These are phyloP conservation scores for Poeciliopsis prolifica DNA, from an alignment of 2,113 vertebrate species.

Conservation along the genomic window DNA sequence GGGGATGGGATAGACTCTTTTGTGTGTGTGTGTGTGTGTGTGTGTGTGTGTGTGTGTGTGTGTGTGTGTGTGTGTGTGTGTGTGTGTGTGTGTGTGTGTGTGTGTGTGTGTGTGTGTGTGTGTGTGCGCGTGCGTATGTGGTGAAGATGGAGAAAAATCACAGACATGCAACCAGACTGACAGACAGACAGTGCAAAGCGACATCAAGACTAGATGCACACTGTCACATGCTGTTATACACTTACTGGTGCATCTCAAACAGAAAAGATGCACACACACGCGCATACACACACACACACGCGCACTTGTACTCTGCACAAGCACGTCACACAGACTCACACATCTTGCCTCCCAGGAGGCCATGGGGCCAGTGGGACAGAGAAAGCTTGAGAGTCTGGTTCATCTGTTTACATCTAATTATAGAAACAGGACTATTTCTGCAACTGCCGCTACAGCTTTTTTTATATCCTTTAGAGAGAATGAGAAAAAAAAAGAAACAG, in stretches of 20 bases:
- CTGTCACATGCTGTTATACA: slow-evolving; percentile 70
- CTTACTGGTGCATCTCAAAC: slow-evolving; percentile 59
- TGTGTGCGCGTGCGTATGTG: neutral
- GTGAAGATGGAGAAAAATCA: slow-evolving; percentile 14
- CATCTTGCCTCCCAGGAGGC: slow-evolving; percentile 70
- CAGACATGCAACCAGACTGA: slow-evolving; percentile 17
- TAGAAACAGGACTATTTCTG: slow-evolving; percentile 77
- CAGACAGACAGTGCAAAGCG: slow-evolving; percentile 10
- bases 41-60: neutral
- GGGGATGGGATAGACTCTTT: slow-evolving; percentile 21
- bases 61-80: neutral
- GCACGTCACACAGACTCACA: slow-evolving; percentile 37
- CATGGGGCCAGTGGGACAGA: slow-evolving; percentile 71
- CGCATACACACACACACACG: slow-evolving; percentile 29
- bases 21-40: neutral
- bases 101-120: neutral
- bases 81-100: neutral
- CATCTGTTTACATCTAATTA: slow-evolving; percentile 80
- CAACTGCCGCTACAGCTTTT: slow-evolving; percentile 61
- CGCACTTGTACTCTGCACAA: slow-evolving; percentile 11
- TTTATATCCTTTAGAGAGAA: slow-evolving; percentile 56
- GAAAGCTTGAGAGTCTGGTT: slow-evolving; percentile 66
- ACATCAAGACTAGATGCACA: slow-evolving; percentile 51
- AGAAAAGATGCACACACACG: slow-evolving; percentile 3
- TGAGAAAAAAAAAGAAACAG: slow-evolving; percentile 10